Conservation (phyloP, 92 coral and sea anemone genomes). For the Actinostola sp. region DNA sequence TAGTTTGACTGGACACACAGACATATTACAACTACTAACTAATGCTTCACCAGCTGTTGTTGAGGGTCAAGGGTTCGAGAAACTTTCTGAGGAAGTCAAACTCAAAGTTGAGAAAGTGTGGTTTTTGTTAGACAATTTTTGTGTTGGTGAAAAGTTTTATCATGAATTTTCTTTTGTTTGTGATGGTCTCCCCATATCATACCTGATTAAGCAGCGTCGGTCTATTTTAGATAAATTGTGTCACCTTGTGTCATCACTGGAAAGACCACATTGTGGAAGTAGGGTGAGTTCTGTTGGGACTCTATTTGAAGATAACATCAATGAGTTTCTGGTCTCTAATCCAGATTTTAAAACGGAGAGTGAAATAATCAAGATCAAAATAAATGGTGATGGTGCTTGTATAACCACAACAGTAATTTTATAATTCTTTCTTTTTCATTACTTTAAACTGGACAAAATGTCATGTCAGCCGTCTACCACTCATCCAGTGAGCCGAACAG, state of each 20-base stretch:
- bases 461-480: constrained; percentile 69
- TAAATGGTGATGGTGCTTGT: constrained; percentile 58
- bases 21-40: not conserved
- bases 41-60: not conserved
- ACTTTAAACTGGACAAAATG: constrained; percentile 38
- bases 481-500: too few species aligned
- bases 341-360: constrained; percentile 24
- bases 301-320: constrained; percentile 28
- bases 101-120: constrained; percentile 30
- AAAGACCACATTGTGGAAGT: constrained; percentile 30
- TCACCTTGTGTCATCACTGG: constrained; percentile 25
- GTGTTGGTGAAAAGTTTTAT: constrained; percentile 30
- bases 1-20: not conserved
- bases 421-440: constrained; percentile 42
- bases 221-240: constrained; percentile 24
- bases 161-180: constrained; percentile 30
- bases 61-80: constrained; percentile 1
- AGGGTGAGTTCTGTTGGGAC: constrained; percentile 46
- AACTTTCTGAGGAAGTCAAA: constrained; percentile 23
- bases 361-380: constrained; percentile 40
- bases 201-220: constrained; percentile 27
- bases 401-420: constrained; percentile 48
- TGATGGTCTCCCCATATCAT: constrained; percentile 36
- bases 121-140: constrained; percentile 41
- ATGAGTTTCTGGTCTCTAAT: constrained; percentile 20